Evolutionary conservation across 2,888 invertebrate species (phyloP).

Genomic region (Muscina levida): DNA sequence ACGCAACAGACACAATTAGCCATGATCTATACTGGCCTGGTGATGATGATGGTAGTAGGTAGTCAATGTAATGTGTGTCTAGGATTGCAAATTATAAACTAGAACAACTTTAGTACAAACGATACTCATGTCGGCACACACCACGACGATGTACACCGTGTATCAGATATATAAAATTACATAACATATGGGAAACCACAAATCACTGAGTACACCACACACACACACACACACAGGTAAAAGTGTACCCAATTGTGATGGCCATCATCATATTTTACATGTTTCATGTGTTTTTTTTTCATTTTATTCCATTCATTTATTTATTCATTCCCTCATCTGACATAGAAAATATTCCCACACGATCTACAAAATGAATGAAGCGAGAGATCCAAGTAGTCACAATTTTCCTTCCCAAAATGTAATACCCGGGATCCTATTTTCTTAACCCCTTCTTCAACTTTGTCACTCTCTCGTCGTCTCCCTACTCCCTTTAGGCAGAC

Average conservation of each 20-base stretch:
- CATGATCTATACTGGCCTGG: conserved; percentile 14
- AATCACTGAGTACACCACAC: too few species aligned
- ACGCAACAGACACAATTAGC: background rate
- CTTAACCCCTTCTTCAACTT: too few species aligned
- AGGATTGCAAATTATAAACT: conserved; percentile 21
- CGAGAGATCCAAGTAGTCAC: background rate
- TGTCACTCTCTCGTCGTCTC: background rate
- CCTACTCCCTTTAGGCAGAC: background rate
- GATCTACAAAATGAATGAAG: conserved; percentile 30
- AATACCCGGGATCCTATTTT: too few species aligned
- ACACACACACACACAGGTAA: too few species aligned
- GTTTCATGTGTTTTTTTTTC: background rate
- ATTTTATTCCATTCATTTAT: conserved; percentile 48
- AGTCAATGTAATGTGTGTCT: conserved; percentile 20
- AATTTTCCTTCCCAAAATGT: conserved; percentile 42
- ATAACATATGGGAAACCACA: background rate
- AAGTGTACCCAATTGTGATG: conserved; percentile 31
- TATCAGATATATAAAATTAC: background rate
- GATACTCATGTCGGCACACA: too few species aligned
- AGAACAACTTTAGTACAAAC: background rate
- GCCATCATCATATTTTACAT: conserved; percentile 9
- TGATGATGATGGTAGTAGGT: too few species aligned
- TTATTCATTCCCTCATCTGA: conserved; percentile 26
- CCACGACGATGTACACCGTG: too few species aligned
- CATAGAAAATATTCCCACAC: conserved; percentile 56